A percentile compares a stretch with the other conserved stretches of the same genome.
Evolutionary conservation across 2,113 vertebrate genomes (phyloP).

Genomic region (Uria lomvia): DNA sequence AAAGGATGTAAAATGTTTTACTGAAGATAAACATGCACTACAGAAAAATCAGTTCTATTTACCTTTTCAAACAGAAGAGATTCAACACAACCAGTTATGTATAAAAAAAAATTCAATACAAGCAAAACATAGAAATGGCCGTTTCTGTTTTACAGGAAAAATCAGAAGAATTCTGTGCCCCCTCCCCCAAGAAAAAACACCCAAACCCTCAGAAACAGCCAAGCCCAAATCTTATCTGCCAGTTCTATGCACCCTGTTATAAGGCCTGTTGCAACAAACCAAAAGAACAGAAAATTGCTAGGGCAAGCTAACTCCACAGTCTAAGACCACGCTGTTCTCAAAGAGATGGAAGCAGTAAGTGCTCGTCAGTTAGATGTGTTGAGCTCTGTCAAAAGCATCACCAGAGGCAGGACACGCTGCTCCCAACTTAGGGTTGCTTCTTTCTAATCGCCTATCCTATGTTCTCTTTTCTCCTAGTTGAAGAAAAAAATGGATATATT

Average conservation of each 20-base stretch:
- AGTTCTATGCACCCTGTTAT: rapidly evolving
- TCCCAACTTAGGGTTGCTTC: not conserved
- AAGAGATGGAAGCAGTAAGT: not conserved
- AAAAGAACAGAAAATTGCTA: not conserved
- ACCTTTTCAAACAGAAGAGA: not conserved
- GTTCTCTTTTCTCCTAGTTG: not conserved
- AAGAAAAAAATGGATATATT: not conserved
- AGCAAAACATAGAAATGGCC: not conserved
- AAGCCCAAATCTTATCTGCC: not conserved
- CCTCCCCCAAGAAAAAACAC: not conserved
- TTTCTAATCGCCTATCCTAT: rapidly evolving
- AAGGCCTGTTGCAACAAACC: not conserved
- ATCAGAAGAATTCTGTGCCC: not conserved
- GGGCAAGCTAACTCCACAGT: not conserved
- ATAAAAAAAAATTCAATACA: not conserved
- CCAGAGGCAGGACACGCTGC: not conserved
- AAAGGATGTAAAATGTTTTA: not conserved
- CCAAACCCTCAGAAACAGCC: not conserved
- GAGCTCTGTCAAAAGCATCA: not conserved
- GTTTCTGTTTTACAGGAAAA: not conserved
- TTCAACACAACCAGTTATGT: not conserved
- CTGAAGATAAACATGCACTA: not conserved
- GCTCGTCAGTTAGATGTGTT: rapidly evolving
- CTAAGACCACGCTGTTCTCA: not conserved
- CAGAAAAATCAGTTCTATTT: not conserved